Evolutionary conservation across 1,140 invertebrate species (phyloP), one percentile per base, ranked within the genome.

Genomic region (Drosophila ananassae): DNA sequence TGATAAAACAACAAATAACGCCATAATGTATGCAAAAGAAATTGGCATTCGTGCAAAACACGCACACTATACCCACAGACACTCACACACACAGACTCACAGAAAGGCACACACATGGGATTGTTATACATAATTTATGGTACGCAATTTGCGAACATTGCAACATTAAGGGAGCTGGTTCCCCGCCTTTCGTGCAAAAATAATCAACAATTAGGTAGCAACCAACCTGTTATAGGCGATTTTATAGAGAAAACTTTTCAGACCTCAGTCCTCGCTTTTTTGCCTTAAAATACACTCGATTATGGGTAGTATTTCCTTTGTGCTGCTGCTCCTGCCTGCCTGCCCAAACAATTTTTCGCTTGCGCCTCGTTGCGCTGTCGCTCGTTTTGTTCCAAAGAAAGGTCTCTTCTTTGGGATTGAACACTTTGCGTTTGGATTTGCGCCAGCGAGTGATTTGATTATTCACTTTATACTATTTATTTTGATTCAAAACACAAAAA

Each of bases 91-190:
- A 34, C 24, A 47, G n/a, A 30, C 28, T 7, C 28, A 54, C 3
- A 13, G 1, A 12, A 9, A 47, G 37, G 41, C 48, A 48, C 52
- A 48, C 53, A 71, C 64, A 64, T 62, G 28, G 55, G 7, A 64
- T 48, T 81, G 78, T 73, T 81, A 77, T 81, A 82, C 79, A 82
- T 82, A 82, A 77, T 77, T 77, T 77, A 82, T 81, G 62, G 68
- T 63, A 51, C 78, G 73, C 79, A 81, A 63, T 77, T 80, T 46
- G 44, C 44, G 69, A 55, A 24, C 55, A 59, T 54, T 73, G 56
- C 64, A 63, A 63, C 54, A 56, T 13, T 63, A 13, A 37, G 47
- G 13, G n/a, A 21, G 34, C 41, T 44, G 41, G n/a, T 17, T 10
- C 34, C 32, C 5, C 13, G 28, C 39, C 41, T 39, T n/a, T 8